Evolutionary conservation across 2,888 invertebrate species (phyloP).

Genomic region (Erynnis tages): DNA sequence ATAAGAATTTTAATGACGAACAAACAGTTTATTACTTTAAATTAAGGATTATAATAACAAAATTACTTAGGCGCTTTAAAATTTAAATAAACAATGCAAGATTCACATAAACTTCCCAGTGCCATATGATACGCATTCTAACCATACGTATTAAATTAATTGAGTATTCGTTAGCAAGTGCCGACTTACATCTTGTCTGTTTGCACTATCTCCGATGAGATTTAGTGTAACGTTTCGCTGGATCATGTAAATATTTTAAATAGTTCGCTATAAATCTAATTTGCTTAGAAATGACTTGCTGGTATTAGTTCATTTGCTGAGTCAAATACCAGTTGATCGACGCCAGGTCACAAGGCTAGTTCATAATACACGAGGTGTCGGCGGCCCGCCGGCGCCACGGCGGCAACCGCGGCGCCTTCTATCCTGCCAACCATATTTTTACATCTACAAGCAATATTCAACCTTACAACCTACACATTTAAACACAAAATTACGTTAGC

Average conservation of each 20-base stretch:
- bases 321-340: slow-evolving; percentile 77
- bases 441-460: slow-evolving; percentile 36
- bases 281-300: slow-evolving; percentile 61
- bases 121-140: slow-evolving; percentile 1
- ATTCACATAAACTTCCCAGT: background rate
- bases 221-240: slow-evolving; percentile 25
- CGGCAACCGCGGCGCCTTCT: slow-evolving; percentile 75
- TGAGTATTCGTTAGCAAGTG: slow-evolving; percentile 1
- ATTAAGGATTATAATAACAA: no score
- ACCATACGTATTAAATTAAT: background rate
- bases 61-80: background rate
- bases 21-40: no score
- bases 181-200: background rate
- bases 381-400: slow-evolving; percentile 78
- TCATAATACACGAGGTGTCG: slow-evolving; percentile 80
- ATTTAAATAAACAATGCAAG: no score
- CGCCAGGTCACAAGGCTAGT: slow-evolving; percentile 78
- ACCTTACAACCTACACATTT: slow-evolving; percentile 29
- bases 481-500: slow-evolving; percentile 36
- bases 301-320: slow-evolving; percentile 62
- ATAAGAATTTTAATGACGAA: background rate
- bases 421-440: slow-evolving; percentile 62
- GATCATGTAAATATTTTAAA: slow-evolving; percentile 46
- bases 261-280: slow-evolving; percentile 49
- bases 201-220: background rate